These are phyloP conservation scores for Atherinosoma microstoma DNA, from an alignment of 2,797 vertebrate genomes.

Conservation along the genomic window DNA sequence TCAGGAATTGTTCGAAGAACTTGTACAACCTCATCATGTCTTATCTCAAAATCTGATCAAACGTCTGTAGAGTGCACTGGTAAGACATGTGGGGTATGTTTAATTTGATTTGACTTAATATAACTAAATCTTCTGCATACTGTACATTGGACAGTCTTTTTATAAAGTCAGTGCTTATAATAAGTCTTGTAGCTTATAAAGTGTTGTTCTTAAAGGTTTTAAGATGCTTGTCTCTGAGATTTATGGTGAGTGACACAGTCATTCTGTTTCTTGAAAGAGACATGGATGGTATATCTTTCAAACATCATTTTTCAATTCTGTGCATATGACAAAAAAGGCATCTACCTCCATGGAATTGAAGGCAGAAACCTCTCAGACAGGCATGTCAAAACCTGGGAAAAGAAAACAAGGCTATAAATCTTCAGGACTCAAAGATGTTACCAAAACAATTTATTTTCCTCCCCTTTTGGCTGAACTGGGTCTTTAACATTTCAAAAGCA, in stretches of 20 bases:
- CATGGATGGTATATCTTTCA: not conserved
- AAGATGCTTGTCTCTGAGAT: not conserved
- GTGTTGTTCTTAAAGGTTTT: not conserved
- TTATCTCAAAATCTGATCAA: not conserved
- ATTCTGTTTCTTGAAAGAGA: not conserved
- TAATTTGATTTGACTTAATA: not conserved
- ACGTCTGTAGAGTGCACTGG: not conserved
- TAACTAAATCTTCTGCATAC: not conserved
- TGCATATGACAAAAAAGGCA: not conserved
- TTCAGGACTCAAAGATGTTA: not conserved
- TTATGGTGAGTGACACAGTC: constrained; percentile 5
- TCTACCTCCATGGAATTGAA: not conserved
- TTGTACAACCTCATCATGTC: not conserved
- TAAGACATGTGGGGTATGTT: not conserved
- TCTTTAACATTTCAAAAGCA: constrained; percentile 7
- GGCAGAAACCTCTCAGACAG: not conserved
- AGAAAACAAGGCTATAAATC: constrained; percentile 1
- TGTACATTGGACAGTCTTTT: not conserved
- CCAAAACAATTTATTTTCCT: not conserved
- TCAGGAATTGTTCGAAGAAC: not conserved
- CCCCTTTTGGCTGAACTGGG: constrained; percentile 1
- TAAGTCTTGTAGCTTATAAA: not conserved
- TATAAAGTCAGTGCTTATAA: too few species aligned
- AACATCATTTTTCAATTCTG: not conserved
- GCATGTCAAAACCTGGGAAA: not conserved